Percentiles rank a stretch among this genome's conserved stretches.
Evolutionary conservation across 2,888 invertebrate genomes (phyloP).

Genomic region (Dolichopus griseipennis): DNA sequence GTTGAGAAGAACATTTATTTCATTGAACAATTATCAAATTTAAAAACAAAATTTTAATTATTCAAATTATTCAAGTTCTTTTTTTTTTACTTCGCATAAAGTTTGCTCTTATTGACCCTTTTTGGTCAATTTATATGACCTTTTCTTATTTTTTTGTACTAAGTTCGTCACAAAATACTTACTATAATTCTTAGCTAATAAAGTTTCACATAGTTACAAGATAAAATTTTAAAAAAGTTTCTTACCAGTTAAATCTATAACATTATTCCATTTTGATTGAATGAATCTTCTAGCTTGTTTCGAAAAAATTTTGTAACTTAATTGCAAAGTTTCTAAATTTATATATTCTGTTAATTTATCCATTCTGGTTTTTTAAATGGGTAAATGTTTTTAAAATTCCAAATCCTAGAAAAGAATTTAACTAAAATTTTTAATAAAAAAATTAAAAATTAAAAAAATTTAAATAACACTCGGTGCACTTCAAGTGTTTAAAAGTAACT

Average conservation of each 20-base stretch:
- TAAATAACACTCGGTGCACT: too few species aligned
- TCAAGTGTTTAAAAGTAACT: too few species aligned
- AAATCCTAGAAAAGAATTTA: too few species aligned
- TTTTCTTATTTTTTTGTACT: neutral
- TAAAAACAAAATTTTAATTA: too few species aligned
- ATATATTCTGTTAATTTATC: neutral
- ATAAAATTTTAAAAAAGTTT: slow-evolving; percentile 24
- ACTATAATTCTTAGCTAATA: too few species aligned
- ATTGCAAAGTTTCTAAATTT: neutral
- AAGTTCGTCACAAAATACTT: too few species aligned
- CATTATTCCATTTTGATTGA: slow-evolving; percentile 71
- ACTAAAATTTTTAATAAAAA: too few species aligned
- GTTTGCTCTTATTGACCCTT: neutral
- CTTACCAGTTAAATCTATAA: slow-evolving; percentile 54
- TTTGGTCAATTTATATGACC: neutral
- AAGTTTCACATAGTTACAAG: neutral
- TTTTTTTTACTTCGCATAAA: neutral
- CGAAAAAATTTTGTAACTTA: slow-evolving; percentile 64
- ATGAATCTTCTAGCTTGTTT: slow-evolving; percentile 75
- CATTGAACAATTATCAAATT: too few species aligned
- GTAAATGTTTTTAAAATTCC: too few species aligned
- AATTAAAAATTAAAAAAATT: too few species aligned
- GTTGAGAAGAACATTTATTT: too few species aligned
- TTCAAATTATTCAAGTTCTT: too few species aligned
- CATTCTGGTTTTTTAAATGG: neutral